phyloP scores from a whole-genome alignment of 2,888 invertebrate species.

The Drosophila anomelani region DNA sequence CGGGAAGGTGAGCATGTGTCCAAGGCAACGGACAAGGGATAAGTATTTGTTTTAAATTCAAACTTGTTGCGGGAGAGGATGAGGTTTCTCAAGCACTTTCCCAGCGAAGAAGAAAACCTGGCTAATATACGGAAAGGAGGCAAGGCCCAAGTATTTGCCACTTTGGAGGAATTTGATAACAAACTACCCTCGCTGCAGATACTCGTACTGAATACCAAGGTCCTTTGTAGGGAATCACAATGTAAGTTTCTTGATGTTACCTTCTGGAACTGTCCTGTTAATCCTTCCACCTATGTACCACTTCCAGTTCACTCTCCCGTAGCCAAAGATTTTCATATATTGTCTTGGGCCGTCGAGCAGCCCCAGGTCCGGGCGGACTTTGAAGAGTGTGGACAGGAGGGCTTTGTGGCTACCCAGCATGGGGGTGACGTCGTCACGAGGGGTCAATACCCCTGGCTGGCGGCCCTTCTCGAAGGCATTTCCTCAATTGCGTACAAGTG shows the following conservation, averaged over 20 bases:
- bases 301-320: slow-evolving; percentile 37
- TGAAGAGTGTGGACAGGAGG: slow-evolving; percentile 70
- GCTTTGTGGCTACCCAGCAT: slow-evolving; percentile 52
- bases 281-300: background rate
- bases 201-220: background rate
- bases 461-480: slow-evolving; percentile 18
- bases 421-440: slow-evolving; percentile 57
- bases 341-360: background rate
- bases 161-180: background rate
- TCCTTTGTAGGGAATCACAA: background rate
- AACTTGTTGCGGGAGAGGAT: background rate
- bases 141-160: background rate
- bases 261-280: background rate
- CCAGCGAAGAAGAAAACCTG: background rate
- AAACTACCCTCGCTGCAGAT: background rate
- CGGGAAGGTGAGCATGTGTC: background rate
- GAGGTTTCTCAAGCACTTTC: background rate
- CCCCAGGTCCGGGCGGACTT: slow-evolving; percentile 1
- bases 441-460: slow-evolving; percentile 28
- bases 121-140: background rate
- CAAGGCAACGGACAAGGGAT: background rate
- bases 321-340: background rate
- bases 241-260: background rate
- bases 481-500: slow-evolving; percentile 70
- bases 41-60: background rate